phyloP scores from a whole-genome alignment of 2,888 invertebrate genomes.

The Alviniconcha strummeri region DNA sequence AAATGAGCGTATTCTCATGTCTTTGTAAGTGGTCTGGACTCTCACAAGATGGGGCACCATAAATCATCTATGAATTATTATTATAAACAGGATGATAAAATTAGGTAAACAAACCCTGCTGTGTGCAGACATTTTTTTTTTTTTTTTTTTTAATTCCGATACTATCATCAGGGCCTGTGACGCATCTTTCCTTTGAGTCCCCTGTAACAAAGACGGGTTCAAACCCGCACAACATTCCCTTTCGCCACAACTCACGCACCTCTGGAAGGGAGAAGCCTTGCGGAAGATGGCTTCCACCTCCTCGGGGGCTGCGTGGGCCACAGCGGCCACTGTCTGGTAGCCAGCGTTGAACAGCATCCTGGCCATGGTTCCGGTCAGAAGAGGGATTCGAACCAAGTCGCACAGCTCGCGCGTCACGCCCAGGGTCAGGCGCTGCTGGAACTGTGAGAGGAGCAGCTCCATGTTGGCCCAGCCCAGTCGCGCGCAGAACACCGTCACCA shows the following conservation, averaged over 20 bases:
- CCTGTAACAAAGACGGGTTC: too few relatives aligned
- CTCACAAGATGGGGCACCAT: too few relatives aligned
- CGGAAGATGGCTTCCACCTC: constrained; percentile 85
- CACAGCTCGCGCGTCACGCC: constrained; percentile 94
- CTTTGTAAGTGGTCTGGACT: too few relatives aligned
- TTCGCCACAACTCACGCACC: constrained; percentile 67
- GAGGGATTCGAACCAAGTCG: constrained; percentile 87
- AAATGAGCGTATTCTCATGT: too few relatives aligned
- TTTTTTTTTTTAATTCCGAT: too few relatives aligned
- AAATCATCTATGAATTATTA: too few relatives aligned
- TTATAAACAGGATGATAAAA: too few relatives aligned
- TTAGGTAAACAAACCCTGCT: too few relatives aligned
- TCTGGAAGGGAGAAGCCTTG: constrained; percentile 89
- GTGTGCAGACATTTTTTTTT: too few relatives aligned
- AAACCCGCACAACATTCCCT: too few relatives aligned
- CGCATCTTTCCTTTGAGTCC: too few relatives aligned
- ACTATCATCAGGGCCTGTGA: too few relatives aligned
- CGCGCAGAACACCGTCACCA: constrained; percentile 96
- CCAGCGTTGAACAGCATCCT: constrained; percentile 88
- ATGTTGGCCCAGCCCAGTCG: constrained; percentile 94
- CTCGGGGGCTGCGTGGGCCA: constrained; percentile 84
- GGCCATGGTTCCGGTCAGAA: constrained; percentile 89
- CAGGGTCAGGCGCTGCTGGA: constrained; percentile 94
- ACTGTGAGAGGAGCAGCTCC: constrained; percentile 91
- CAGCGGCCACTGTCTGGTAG: constrained; percentile 83